These are phyloP conservation scores for Cotesia chilonis DNA, from an alignment of 1,140 invertebrate species.

Conservation along the genomic window DNA sequence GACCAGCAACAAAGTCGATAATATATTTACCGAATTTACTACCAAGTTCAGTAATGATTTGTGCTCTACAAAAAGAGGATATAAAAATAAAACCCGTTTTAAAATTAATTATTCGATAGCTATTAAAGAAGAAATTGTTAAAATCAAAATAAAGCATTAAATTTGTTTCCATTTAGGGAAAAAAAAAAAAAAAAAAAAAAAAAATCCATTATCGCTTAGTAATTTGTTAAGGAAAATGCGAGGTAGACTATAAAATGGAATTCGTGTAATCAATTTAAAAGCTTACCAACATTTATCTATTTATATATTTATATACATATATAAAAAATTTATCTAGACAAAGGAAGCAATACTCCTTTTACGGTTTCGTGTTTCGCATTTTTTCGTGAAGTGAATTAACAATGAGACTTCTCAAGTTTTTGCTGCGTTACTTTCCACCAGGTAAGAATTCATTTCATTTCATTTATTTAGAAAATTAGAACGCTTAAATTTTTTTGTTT, in stretches of 20 bases:
- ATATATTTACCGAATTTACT: too few relatives aligned
- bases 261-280: conserved; percentile 26
- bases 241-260: not conserved
- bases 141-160: too few relatives aligned
- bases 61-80: too few relatives aligned
- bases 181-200: conserved; percentile 9
- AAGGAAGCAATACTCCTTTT: conserved; percentile 12
- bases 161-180: not conserved
- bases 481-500: not conserved
- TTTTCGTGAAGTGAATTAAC: conserved; percentile 28
- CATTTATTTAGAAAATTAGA: conserved; percentile 20
- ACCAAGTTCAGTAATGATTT: too few relatives aligned
- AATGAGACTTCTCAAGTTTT: conserved; percentile 74
- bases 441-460: conserved; percentile 47
- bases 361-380: conserved; percentile 12
- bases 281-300: conserved; percentile 1
- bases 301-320: too few relatives aligned
- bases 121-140: too few relatives aligned
- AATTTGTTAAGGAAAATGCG: not conserved
- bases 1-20: too few relatives aligned
- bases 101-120: too few relatives aligned
- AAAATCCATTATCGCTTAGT: conserved; percentile 12
- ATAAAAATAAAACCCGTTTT: too few relatives aligned
- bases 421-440: conserved; percentile 75
- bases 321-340: too few relatives aligned